Conservation (phyloP, 2,797 vertebrate species). For the Streptopelia turtur region DNA sequence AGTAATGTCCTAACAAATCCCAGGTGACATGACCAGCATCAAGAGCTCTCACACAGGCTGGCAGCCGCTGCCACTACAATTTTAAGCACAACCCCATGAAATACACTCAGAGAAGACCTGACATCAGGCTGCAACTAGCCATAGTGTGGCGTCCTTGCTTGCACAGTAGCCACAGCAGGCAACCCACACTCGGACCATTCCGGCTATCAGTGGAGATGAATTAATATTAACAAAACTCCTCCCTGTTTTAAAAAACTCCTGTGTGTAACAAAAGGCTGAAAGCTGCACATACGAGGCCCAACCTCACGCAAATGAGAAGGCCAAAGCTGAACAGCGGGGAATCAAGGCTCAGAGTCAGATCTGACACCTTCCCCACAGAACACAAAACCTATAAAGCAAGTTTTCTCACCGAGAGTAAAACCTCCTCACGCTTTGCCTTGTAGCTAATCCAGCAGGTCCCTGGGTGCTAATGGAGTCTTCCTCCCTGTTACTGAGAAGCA, state of each 20-base stretch:
- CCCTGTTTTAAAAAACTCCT: not conserved
- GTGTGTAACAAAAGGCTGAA: not conserved
- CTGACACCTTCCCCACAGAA: rapidly evolving
- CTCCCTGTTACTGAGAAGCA: not conserved
- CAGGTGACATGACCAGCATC: not conserved
- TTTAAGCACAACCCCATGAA: not conserved
- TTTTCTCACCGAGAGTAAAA: not conserved
- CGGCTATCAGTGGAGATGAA: not conserved
- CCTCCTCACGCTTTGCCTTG: not conserved
- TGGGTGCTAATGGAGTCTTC: not conserved
- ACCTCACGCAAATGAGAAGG: rapidly evolving
- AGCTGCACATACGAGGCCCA: not conserved
- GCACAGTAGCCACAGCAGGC: not conserved
- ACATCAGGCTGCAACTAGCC: not conserved
- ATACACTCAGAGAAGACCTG: not conserved
- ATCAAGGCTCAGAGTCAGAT: not conserved
- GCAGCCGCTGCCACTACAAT: not conserved
- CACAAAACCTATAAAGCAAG: not conserved
- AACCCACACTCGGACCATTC: rapidly evolving
- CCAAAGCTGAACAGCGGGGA: not conserved
- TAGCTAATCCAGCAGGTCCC: not conserved
- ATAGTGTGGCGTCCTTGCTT: not conserved
- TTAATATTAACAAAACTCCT: not conserved
- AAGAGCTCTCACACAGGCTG: not conserved
- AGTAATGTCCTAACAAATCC: not conserved